These are phyloP conservation scores for Pachyramphus minor DNA, from an alignment of 2,113 vertebrate species.

Conservation along the genomic window DNA sequence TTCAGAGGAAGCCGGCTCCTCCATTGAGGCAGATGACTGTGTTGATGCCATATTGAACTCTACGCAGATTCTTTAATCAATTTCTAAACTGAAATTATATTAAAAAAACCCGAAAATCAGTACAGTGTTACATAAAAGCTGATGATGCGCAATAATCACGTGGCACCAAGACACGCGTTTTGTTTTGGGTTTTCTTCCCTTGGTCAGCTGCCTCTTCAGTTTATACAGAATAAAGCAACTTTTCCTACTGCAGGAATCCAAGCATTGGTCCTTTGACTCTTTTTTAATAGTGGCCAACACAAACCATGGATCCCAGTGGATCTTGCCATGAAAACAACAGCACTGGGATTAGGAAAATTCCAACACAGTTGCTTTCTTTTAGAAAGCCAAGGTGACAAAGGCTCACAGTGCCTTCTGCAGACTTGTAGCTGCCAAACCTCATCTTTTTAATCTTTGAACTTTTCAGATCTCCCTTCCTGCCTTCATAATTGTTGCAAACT, in stretches of 20 bases:
- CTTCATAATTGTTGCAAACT: not conserved
- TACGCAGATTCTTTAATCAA: slow-evolving; percentile 4
- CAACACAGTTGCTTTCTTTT: not conserved
- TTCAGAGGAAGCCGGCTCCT: slow-evolving; percentile 64
- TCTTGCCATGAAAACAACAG: not conserved
- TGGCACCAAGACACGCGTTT: fast-evolving
- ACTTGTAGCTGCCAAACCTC: not conserved
- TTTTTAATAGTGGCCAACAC: not conserved
- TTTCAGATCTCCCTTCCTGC: not conserved
- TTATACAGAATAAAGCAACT: not conserved
- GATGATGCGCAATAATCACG: not conserved
- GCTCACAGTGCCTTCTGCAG: not conserved
- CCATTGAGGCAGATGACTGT: slow-evolving; percentile 18
- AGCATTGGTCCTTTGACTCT: slow-evolving; percentile 14
- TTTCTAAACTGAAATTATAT: slow-evolving; percentile 55
- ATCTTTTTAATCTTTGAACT: not conserved
- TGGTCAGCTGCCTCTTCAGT: not conserved
- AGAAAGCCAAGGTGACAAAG: not conserved
- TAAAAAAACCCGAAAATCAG: not conserved
- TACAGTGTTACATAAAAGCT: not conserved
- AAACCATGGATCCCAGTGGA: not conserved
- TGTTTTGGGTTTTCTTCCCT: not conserved
- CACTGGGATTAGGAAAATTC: not conserved
- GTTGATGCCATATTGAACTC: slow-evolving; percentile 60
- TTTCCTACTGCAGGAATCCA: not conserved